Evolutionary conservation across 2,113 vertebrate species (phyloP).

Genomic region (Corythaixoides concolor): DNA sequence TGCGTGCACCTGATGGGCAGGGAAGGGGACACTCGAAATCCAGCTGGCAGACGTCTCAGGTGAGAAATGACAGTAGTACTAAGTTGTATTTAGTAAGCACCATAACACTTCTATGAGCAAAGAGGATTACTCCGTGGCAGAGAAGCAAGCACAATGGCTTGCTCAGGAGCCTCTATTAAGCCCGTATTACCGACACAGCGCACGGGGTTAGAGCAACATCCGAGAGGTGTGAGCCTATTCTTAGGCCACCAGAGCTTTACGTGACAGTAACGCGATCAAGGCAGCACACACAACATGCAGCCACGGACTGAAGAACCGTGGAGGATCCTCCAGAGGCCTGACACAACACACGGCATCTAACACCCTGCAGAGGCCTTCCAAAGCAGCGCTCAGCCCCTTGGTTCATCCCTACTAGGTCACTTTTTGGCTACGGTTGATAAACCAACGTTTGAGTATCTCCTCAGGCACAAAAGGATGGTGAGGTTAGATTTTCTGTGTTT

Average conservation of each 20-base stretch:
- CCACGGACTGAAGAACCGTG: rapidly evolving
- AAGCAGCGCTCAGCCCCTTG: background rate
- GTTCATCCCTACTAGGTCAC: background rate
- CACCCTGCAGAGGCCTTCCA: background rate
- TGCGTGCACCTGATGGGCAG: background rate
- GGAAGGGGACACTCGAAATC: background rate
- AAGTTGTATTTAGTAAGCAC: background rate
- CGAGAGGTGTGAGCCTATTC: background rate
- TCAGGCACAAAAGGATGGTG: too few relatives aligned
- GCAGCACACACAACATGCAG: background rate
- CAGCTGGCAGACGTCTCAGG: background rate
- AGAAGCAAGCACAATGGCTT: background rate
- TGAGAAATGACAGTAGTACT: background rate
- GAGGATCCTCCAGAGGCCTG: background rate
- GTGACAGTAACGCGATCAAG: background rate
- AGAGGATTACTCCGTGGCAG: constrained; percentile 40
- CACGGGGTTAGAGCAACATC: background rate
- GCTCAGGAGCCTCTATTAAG: constrained; percentile 19
- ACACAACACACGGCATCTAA: rapidly evolving
- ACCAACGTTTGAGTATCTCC: background rate
- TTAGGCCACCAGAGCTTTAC: background rate
- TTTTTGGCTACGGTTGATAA: background rate
- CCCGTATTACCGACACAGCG: background rate
- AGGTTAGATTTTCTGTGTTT: background rate
- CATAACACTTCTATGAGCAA: background rate